Evolutionary conservation across 2,797 vertebrate species (phyloP).

Genomic region (Coilia nasus): DNA sequence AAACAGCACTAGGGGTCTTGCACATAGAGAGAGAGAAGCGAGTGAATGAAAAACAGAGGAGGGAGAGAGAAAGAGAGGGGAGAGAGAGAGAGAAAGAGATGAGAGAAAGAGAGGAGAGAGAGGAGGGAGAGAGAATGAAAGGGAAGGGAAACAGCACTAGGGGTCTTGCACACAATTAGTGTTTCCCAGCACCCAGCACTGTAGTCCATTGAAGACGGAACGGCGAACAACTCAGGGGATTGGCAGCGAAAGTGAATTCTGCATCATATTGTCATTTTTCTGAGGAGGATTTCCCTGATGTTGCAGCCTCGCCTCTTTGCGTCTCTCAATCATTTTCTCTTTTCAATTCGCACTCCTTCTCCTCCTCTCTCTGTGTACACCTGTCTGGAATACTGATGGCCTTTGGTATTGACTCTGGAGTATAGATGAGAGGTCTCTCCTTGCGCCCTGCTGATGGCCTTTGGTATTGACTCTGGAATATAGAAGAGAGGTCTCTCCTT

Average conservation of each 20-base stretch:
- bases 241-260: background rate
- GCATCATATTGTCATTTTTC: background rate
- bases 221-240: background rate
- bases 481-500: slow-evolving; percentile 41
- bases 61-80: too few relatives aligned
- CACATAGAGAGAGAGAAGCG: too few relatives aligned
- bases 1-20: background rate
- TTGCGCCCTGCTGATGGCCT: slow-evolving; percentile 42
- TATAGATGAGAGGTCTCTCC: slow-evolving; percentile 43
- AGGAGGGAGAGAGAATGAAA: too few relatives aligned
- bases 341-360: slow-evolving; percentile 24
- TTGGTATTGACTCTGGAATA: slow-evolving; percentile 48
- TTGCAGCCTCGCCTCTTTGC: background rate
- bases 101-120: too few relatives aligned
- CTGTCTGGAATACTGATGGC: slow-evolving; percentile 45
- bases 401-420: slow-evolving; percentile 46
- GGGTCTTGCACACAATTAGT: background rate
- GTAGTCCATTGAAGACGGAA: background rate
- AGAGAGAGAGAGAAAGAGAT: too few relatives aligned
- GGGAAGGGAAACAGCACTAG: too few relatives aligned
- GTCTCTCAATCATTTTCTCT: slow-evolving; percentile 21
- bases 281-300: background rate
- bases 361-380: slow-evolving; percentile 19
- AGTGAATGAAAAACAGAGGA: too few relatives aligned
- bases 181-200: background rate